These are phyloP conservation scores for Python bivittatus DNA, from an alignment of 2,113 vertebrate genomes.

Conservation along the genomic window DNA sequence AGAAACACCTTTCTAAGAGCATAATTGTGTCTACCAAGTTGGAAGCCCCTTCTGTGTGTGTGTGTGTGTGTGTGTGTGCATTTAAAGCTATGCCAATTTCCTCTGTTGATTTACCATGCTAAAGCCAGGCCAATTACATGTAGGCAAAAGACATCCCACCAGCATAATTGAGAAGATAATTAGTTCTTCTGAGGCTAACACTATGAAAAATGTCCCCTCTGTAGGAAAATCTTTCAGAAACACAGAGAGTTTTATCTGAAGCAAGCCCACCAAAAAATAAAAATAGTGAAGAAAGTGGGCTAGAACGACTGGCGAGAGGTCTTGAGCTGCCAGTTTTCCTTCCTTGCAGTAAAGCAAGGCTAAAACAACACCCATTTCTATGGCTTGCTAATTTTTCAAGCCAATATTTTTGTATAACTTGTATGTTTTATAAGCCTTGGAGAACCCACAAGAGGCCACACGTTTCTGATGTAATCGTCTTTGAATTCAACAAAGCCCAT, in stretches of 20 bases:
- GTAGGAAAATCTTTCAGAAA: slow-evolving; percentile 48
- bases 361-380: slow-evolving; percentile 82
- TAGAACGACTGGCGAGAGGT: slow-evolving; percentile 62
- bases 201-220: slow-evolving; percentile 32
- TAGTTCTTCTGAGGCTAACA: background rate
- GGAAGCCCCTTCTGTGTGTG: background rate
- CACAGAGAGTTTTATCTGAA: slow-evolving; percentile 43
- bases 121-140: background rate
- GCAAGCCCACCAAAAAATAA: slow-evolving; percentile 68
- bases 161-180: slow-evolving; percentile 27
- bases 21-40: background rate
- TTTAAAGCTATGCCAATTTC: background rate
- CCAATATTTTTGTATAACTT: slow-evolving; percentile 85
- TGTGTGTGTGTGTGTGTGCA: background rate
- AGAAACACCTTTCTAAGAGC: background rate
- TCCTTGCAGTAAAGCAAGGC: slow-evolving; percentile 77
- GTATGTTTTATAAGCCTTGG: slow-evolving; percentile 78
- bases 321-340: slow-evolving; percentile 76
- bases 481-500: slow-evolving; percentile 85
- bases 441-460: slow-evolving; percentile 78
- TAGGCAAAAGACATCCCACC: background rate
- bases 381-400: slow-evolving; percentile 82
- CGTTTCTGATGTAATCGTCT: slow-evolving; percentile 84
- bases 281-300: slow-evolving; percentile 69
- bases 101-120: background rate